Evolutionary conservation across 1,140 invertebrate genomes (phyloP).

Genomic region (Eciton burchellii): DNA sequence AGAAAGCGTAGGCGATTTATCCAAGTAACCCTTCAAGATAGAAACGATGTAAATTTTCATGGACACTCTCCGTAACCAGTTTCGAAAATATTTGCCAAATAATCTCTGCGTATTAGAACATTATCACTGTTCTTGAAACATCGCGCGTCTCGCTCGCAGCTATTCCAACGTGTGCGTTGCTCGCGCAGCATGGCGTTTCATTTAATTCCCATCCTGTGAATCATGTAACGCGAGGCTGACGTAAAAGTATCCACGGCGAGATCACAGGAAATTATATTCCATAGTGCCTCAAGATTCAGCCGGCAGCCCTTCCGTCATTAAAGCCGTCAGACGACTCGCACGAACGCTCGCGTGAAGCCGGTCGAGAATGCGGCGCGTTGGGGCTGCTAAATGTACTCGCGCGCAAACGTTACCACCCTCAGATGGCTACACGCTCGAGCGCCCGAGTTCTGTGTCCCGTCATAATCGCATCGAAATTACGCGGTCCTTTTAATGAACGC

Average conservation of each 20-base stretch:
- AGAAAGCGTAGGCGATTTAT: neutral
- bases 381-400: slow-evolving; percentile 48
- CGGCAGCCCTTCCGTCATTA: slow-evolving; percentile 34
- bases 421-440: slow-evolving; percentile 15
- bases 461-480: slow-evolving; percentile 50
- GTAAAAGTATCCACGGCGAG: slow-evolving; percentile 16
- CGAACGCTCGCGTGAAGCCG: slow-evolving; percentile 53
- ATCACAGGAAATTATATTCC: slow-evolving; percentile 52
- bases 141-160: neutral
- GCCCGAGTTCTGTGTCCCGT: slow-evolving; percentile 43
- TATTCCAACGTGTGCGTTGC: slow-evolving; percentile 10
- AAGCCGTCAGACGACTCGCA: slow-evolving; percentile 52
- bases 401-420: slow-evolving; percentile 41
- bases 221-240: neutral
- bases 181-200: neutral
- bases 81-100: neutral
- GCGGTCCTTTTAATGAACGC: slow-evolving; percentile 50
- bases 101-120: neutral
- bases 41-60: neutral
- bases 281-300: slow-evolving; percentile 12
- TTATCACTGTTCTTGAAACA: neutral
- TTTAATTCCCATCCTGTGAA: slow-evolving; percentile 19
- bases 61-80: neutral
- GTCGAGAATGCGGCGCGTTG: slow-evolving; percentile 42
- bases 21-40: neutral